Percentiles rank a stretch among this genome's conserved stretches.
These are phyloP conservation scores for Amphipyra berbera DNA, from an alignment of 2,888 invertebrate genomes.

Conservation along the genomic window DNA sequence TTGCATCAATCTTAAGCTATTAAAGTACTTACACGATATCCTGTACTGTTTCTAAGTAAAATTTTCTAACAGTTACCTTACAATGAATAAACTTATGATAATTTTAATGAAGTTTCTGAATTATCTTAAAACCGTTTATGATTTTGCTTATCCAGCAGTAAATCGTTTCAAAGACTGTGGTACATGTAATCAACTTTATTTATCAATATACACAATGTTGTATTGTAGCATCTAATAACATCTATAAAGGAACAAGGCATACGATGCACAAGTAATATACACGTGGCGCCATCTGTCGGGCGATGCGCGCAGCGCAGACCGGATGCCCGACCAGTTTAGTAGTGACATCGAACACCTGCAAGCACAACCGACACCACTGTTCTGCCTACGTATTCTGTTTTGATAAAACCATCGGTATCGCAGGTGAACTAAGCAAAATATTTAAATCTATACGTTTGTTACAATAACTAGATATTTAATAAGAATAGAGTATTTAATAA, in stretches of 20 bases:
- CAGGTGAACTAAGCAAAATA: conserved; percentile 40
- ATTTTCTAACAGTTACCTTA: neutral
- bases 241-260: conserved; percentile 23
- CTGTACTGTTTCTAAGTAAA: neutral
- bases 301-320: conserved; percentile 72
- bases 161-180: neutral
- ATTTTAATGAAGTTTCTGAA: neutral
- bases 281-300: conserved; percentile 83
- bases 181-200: conserved; percentile 1
- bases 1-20: conserved; percentile 7
- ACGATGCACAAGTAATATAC: conserved; percentile 58
- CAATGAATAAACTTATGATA: neutral
- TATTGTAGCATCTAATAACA: conserved; percentile 19
- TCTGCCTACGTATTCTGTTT: conserved; percentile 61
- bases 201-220: conserved; percentile 4
- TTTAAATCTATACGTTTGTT: conserved; percentile 8
- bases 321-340: conserved; percentile 88
- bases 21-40: neutral
- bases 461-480: conserved; percentile 7
- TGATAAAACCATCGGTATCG: conserved; percentile 47
- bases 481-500: neutral
- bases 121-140: neutral
- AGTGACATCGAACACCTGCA: conserved; percentile 86
- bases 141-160: neutral
- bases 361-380: conserved; percentile 67